Percentiles rank a stretch among this genome's conserved stretches.
Conservation (phyloP, 2,888 invertebrate genomes). For the Nemoura dubitans region DNA sequence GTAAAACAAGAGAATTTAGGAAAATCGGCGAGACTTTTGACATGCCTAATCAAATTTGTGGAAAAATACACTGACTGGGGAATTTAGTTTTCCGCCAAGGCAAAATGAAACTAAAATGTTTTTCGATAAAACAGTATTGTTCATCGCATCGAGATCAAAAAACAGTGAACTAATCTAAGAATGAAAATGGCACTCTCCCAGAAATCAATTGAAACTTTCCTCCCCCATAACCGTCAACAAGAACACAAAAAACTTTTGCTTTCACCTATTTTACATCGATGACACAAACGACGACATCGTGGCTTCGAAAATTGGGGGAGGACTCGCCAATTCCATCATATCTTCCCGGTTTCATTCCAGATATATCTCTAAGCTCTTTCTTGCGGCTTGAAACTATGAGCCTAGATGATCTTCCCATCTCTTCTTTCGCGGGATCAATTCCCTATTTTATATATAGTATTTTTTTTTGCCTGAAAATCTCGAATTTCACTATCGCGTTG, state of each 20-base stretch:
- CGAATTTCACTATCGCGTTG: conserved; percentile 35
- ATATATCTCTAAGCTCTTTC: conserved; percentile 45
- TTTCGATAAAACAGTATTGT: too few relatives aligned
- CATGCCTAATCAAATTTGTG: too few relatives aligned
- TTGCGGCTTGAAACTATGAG: conserved; percentile 40
- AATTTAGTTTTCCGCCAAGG: too few relatives aligned
- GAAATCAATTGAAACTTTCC: too few relatives aligned
- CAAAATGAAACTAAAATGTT: too few relatives aligned
- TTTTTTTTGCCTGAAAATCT: conserved; percentile 31
- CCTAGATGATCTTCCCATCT: conserved; percentile 43
- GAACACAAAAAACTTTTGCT: conserved; percentile 13
- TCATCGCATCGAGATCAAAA: too few relatives aligned
- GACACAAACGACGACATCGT: conserved; percentile 43
- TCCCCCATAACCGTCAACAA: neutral
- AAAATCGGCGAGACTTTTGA: too few relatives aligned
- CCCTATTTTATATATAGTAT: conserved; percentile 5
- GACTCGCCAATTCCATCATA: neutral
- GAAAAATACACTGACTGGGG: too few relatives aligned
- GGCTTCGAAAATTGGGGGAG: neutral
- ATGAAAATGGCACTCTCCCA: too few relatives aligned
- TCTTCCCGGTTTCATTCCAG: conserved; percentile 12
- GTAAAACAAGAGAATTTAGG: too few relatives aligned
- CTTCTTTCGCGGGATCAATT: conserved; percentile 14
- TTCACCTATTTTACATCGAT: conserved; percentile 14
- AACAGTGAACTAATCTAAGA: too few relatives aligned